Evolutionary conservation across 2,797 vertebrate species (phyloP), one percentile per base, ranked within the genome.

Genomic region (Girardinus metallicus): DNA sequence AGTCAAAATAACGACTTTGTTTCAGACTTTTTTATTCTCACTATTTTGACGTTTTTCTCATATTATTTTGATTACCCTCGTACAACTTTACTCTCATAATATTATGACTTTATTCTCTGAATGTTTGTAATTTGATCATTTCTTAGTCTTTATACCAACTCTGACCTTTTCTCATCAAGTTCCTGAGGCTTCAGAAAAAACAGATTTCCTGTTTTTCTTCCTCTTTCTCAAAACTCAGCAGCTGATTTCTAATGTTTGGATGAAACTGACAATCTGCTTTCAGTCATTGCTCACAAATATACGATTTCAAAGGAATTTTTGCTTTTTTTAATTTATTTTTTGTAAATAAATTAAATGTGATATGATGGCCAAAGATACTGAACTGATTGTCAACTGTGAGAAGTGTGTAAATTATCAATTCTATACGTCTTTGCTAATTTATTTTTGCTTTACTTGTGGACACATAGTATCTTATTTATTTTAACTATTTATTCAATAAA

Each of bases 401-500:
- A 77, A 84, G 80, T 91, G 86, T 92, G 83, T 55, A 76, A 64
- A 88, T 86, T 83, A 88, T 86, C 86, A 23, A 83, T 82, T 84
- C 68, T 72, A 90, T 93, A 92, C 85, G 85, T 93, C 80, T 90
- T 93, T 89, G 89, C 66, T 94, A 91, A 90, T 73, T 94, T 91
- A 93, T 92, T 93, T 94, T 89, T 55, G 80, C 51, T 89, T 91
- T 91, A 78, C 73, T 83, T 94, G 91, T 94, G 83, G 93, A 93
- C 92, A 90, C 75, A 90, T 80, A 86, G 68, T 89, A 87, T 89
- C 85, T 91, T 95, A 96, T 96, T 96, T 95, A 95, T 96, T 95
- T 93, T 74, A 93, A 90, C 77, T 95, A 95, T 95, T 95, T 92
- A 95, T 95, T 95, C 92, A 94, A 93, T 94, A 93, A 93, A 95